Conservation (phyloP, 2,113 vertebrate species). For the Leptocoma aspasia region DNA sequence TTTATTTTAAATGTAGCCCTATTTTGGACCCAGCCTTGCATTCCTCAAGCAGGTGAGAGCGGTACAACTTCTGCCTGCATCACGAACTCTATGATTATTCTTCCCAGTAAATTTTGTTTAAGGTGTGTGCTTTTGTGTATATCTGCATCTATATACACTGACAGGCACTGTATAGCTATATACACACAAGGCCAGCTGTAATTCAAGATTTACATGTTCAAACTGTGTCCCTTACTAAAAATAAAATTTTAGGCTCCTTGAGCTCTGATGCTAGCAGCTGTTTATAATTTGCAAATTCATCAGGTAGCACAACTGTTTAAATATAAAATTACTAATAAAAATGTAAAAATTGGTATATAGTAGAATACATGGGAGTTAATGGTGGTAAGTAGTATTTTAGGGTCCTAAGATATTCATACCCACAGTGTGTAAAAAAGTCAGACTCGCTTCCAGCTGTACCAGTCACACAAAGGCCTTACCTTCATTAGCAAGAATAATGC, state of each 20-base stretch:
- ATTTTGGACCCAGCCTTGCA: background rate
- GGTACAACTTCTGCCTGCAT: background rate
- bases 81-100: background rate
- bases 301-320: constrained; percentile 45
- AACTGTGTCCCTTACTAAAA: constrained; percentile 16
- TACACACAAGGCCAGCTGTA: constrained; percentile 21
- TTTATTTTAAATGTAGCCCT: background rate
- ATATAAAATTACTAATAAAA: constrained; percentile 66
- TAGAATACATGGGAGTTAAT: background rate
- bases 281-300: constrained; percentile 28
- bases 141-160: background rate
- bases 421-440: background rate
- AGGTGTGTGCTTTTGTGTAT: constrained; percentile 6
- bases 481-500: background rate
- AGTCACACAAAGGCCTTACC: background rate
- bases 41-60: background rate
- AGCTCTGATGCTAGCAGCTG: constrained; percentile 39
- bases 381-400: background rate
- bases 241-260: constrained; percentile 24
- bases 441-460: background rate
- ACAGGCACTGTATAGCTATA: constrained; percentile 25
- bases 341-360: constrained; percentile 52
- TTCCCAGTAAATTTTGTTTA: background rate
- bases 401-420: background rate
- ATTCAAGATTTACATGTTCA: background rate